Percentiles rank a stretch among this genome's conserved stretches.
phyloP scores from a whole-genome alignment of 2,888 invertebrate genomes.

The Sinhomidia bicolor region DNA sequence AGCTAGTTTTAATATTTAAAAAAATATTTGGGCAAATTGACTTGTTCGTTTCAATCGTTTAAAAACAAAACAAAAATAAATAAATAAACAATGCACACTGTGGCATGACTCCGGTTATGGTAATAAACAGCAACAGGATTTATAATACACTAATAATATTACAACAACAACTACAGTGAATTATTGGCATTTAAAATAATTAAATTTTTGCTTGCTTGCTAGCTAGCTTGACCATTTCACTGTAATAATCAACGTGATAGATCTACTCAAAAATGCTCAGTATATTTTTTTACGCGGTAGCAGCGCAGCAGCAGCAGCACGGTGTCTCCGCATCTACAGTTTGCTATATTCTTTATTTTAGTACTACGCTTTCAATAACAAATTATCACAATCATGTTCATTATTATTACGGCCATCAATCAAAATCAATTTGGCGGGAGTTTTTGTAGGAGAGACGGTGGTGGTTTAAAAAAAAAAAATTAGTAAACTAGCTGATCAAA shows the following conservation, averaged over 20 bases:
- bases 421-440: not conserved
- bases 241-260: conserved; percentile 17
- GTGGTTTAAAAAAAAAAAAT: no score
- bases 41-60: not conserved
- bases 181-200: no score
- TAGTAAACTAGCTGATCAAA: not conserved
- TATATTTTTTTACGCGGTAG: no score
- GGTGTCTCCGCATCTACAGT: no score
- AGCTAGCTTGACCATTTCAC: conserved; percentile 14
- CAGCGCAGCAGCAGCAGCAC: no score
- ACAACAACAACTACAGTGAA: not conserved
- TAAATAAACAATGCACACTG: not conserved
- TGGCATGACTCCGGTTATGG: not conserved
- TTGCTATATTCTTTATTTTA: no score
- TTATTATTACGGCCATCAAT: not conserved
- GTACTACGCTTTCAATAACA: no score
- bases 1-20: not conserved
- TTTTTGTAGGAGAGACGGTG: not conserved
- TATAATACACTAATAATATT: not conserved
- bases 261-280: conserved; percentile 10
- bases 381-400: no score
- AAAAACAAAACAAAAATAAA: not conserved
- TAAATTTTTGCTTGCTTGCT: not conserved
- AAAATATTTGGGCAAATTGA: not conserved
- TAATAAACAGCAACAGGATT: not conserved